Evolutionary conservation across 2,888 invertebrate genomes (phyloP), one percentile per base, ranked within the genome.

Genomic region (Polydrusus tereticollis): DNA sequence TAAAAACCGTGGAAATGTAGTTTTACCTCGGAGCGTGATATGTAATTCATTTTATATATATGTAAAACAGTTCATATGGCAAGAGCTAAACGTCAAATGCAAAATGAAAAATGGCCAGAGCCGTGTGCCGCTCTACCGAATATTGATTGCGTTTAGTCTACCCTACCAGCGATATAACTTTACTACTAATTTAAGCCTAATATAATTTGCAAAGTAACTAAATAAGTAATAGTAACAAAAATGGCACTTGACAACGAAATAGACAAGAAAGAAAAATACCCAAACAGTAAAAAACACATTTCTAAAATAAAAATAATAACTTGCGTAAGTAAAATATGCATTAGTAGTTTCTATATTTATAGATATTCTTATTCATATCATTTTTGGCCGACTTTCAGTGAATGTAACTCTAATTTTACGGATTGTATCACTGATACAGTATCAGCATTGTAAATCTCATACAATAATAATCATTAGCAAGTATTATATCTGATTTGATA

Each of bases 61-160:
- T 55, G 52, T 33, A 55, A 55, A 55, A 29, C 52, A 33, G 16
- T 29, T 33, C n/a, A n/a, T n/a, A n/a, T n/a, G n/a, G n/a, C n/a
- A n/a, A n/a, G n/a, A 55, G 52, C 29, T 29, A 3, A 14, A 18
- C 29, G 7, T 3, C 8, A 29, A 55, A 55, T 29, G 18, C 18
- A 16, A 55, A 55, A 55, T 18, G 23, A 33, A 55, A 18, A 50
- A 55, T 55, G 52, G 26, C 52, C 29, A 29, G n/a, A 55, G 18
- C 18, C 36, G 36, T 14, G 36, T 14, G n/a, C 1, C 10, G 18
- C 52, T 29, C 16, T 18, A 29, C 10, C 8, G 29, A 29, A 55
- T 55, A 55, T 55, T 55, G 52, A 55, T 55, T 55, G 29, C 16
- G n/a, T n/a, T 10, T 6, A 47, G 21, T 10, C n/a, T 41, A 12